Percentiles rank a stretch among this genome's conserved stretches.
Evolutionary conservation across 2,797 vertebrate genomes (phyloP).

Genomic region (Babyrousa celebensis): DNA sequence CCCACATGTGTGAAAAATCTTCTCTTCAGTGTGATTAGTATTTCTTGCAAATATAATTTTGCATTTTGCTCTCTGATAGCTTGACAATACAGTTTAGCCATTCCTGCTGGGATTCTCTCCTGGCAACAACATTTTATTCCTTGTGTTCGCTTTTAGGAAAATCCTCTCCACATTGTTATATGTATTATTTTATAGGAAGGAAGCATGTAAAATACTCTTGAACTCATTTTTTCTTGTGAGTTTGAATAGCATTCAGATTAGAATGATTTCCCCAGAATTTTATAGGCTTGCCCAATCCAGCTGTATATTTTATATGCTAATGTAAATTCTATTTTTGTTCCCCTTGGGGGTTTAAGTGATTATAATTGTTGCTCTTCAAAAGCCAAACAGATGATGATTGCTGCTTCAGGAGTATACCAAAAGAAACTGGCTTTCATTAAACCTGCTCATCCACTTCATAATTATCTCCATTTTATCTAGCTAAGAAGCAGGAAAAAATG

Average conservation of each 20-base stretch:
- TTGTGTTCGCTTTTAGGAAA: constrained; percentile 89
- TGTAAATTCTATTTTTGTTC: constrained; percentile 94
- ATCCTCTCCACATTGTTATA: constrained; percentile 88
- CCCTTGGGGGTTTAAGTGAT: constrained; percentile 94
- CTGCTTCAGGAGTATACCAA: constrained; percentile 94
- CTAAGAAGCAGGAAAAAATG: constrained; percentile 92
- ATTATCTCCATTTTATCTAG: constrained; percentile 94
- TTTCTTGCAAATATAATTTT: constrained; percentile 57
- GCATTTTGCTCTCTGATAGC: constrained; percentile 60
- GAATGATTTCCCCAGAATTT: constrained; percentile 92
- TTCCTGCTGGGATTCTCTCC: constrained; percentile 80
- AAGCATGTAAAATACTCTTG: constrained; percentile 90
- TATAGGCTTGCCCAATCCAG: constrained; percentile 93
- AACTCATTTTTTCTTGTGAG: constrained; percentile 91
- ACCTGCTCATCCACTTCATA: constrained; percentile 94
- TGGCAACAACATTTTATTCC: constrained; percentile 80
- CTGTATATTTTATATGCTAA: constrained; percentile 96
- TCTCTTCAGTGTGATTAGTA: constrained; percentile 69
- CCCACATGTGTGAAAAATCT: constrained; percentile 29
- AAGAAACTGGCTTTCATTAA: constrained; percentile 95
- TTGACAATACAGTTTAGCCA: constrained; percentile 76
- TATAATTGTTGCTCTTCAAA: constrained; percentile 96
- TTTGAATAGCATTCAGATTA: constrained; percentile 93
- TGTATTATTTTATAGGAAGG: constrained; percentile 89
- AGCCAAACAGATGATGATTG: constrained; percentile 95